Conservation (phyloP, 1,140 invertebrate species). For the Acromyrmex heyeri region DNA sequence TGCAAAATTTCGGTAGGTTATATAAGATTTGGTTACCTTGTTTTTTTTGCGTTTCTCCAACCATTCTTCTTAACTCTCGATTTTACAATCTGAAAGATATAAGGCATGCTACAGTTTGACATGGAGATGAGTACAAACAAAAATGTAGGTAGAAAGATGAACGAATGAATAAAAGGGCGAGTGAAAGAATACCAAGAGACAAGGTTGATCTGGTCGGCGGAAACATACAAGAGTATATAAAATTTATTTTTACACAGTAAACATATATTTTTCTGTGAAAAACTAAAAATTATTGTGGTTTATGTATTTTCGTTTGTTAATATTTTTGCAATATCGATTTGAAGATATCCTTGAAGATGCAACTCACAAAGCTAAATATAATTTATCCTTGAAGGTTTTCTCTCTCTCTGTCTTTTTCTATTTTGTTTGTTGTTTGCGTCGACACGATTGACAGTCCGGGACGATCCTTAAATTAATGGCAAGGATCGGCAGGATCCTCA, state of each 20-base stretch:
- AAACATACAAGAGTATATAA: not conserved
- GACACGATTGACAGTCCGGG: conserved; percentile 5
- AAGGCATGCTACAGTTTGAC: not conserved
- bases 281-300: not conserved
- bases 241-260: not conserved
- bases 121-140: not conserved
- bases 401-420: not conserved
- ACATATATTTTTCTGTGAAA: not conserved
- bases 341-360: conserved; percentile 54
- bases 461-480: conserved; percentile 19
- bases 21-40: too few relatives aligned
- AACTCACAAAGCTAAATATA: conserved; percentile 69
- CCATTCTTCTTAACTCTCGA: not conserved
- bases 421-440: conserved; percentile 19
- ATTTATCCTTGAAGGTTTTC: conserved; percentile 68
- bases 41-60: too few relatives aligned
- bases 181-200: not conserved
- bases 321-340: conserved; percentile 30
- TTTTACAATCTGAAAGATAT: not conserved
- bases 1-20: too few relatives aligned
- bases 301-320: not conserved
- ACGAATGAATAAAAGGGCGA: not conserved
- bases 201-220: not conserved
- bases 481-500: conserved; percentile 73
- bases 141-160: not conserved